Evolutionary conservation across 1,140 invertebrate species (phyloP), one percentile per base, ranked within the genome.

Genomic region (Contarinia nasturtii): DNA sequence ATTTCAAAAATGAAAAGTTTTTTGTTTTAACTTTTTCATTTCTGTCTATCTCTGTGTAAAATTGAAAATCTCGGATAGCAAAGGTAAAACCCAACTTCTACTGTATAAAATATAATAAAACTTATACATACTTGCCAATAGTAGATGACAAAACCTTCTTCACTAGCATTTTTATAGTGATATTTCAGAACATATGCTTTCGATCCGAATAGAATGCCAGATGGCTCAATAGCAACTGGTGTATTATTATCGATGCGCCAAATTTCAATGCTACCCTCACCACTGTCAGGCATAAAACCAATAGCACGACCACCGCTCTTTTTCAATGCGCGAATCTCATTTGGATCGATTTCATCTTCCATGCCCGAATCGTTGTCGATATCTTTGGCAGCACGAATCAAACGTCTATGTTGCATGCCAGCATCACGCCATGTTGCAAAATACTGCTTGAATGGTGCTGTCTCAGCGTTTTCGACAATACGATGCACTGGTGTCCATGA

Each of bases 141-240:
- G 54, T 86, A 86, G 7, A 86, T 64, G 38, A 87, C 73, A 51
- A 70, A 68, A 2, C 69, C 59, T 2, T 63, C 64, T 2, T 69
- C 66, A 0, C 66, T 67, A 22, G 65, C 56, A 12, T 71, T 61
- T 8, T 67, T 61, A 51, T 79, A 83, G 21, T 73, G 72, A 56
- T 88, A 88, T 51, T 75, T 73, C 19, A 87, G 65, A 7, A 87
- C 73, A 49, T 88, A 89, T 0, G 79, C 79, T 49, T 85, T 83
- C 21, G 80, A 79, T 48, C 80, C 80, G 59, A 79, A 83, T 54
- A 88, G 76, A 33, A 76, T 69, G 22, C 79, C 76, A 37, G 69
- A 61, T 33, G 68, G 64, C 33, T 69, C 59, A 8, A 80, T 59
- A 27, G 71, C 71, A 19, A 68, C 69, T 42, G 79, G 53, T 52